These are phyloP conservation scores for Sitobion miscanthi DNA, from an alignment of 1,140 invertebrate species.

Conservation along the genomic window DNA sequence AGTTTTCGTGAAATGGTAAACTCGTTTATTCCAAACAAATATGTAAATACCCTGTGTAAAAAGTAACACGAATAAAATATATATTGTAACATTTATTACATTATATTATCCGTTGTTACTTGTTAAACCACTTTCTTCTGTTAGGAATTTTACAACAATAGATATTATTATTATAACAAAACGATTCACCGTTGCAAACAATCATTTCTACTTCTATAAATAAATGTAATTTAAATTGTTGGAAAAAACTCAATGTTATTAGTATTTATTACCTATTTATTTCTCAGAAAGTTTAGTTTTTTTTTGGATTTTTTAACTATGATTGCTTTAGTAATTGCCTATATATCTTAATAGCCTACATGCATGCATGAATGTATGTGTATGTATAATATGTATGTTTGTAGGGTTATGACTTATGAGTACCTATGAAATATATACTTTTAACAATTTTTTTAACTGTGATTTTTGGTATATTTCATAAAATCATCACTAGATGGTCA, in stretches of 20 bases:
- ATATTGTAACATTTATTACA: neutral
- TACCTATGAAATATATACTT: too few species aligned
- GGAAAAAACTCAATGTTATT: neutral
- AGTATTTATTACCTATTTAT: neutral
- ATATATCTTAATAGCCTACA: neutral
- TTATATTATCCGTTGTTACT: neutral
- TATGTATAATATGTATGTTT: too few species aligned
- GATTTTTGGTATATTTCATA: too few species aligned
- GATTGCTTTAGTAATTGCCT: neutral
- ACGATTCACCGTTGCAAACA: neutral
- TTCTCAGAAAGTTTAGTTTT: neutral
- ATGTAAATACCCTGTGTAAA: neutral
- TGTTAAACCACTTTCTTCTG: constrained; percentile 10
- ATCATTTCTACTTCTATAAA: constrained; percentile 5
- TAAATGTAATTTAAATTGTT: neutral
- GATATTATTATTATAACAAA: neutral
- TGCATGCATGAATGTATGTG: too few species aligned
- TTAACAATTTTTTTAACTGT: too few species aligned
- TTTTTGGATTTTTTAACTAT: neutral
- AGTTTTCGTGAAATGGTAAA: neutral
- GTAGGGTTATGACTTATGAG: too few species aligned
- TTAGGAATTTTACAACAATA: neutral
- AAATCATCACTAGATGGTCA: too few species aligned
- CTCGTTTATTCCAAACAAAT: neutral
- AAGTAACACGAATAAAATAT: neutral